Evolutionary conservation across 2,888 invertebrate genomes (phyloP).

Genomic region (Margaritifera margaritifera): DNA sequence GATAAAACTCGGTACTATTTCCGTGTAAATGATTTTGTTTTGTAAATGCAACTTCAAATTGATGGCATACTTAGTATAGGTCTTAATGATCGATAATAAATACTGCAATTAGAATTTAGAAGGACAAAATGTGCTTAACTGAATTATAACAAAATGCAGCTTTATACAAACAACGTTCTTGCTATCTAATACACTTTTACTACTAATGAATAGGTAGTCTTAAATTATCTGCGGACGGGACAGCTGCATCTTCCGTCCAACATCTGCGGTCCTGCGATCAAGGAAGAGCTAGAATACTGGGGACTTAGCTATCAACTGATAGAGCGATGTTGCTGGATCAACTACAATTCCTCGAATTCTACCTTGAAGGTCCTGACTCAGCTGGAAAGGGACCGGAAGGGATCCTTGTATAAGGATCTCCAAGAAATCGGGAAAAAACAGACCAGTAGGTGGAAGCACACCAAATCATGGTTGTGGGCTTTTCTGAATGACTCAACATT

Average conservation of each 20-base stretch:
- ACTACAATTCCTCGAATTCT: constrained; percentile 57
- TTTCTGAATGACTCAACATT: constrained; percentile 49
- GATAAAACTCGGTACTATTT: no score
- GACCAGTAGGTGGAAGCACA: constrained; percentile 20
- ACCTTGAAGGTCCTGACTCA: constrained; percentile 47
- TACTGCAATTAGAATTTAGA: no score
- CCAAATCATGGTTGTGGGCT: constrained; percentile 36
- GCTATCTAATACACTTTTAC: no score
- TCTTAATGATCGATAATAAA: no score
- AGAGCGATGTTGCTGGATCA: constrained; percentile 60
- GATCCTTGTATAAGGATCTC: constrained; percentile 13
- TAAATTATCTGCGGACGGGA: constrained; percentile 51
- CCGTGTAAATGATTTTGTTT: no score
- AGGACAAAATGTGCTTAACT: no score
- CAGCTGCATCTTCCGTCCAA: constrained; percentile 47
- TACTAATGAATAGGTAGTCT: constrained; percentile 19
- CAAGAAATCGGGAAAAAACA: not conserved
- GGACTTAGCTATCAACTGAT: constrained; percentile 51
- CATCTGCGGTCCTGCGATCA: constrained; percentile 50
- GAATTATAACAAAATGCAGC: no score
- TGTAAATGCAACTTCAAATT: no score
- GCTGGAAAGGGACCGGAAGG: constrained; percentile 46
- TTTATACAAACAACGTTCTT: no score
- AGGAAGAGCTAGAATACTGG: constrained; percentile 58
- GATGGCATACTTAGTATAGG: no score